Conservation (phyloP, 2,888 invertebrate species). For the Athalia rosae region DNA sequence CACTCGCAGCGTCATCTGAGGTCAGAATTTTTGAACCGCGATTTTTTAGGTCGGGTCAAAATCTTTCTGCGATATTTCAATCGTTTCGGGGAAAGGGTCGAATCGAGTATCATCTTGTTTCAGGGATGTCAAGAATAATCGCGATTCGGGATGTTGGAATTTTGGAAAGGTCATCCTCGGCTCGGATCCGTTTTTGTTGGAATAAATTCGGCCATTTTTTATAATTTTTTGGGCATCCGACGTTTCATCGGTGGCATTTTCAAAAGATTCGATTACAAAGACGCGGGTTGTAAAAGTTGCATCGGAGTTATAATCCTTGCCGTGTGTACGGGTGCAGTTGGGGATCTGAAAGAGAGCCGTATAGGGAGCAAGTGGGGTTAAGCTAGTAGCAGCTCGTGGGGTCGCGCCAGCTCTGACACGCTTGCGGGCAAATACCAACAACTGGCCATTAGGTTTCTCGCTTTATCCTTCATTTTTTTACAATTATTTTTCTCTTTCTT, state of each 20-base stretch:
- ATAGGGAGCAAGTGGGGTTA: conserved; percentile 68
- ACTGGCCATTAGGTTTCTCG: conserved; percentile 49
- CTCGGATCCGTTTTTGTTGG: conserved; percentile 5
- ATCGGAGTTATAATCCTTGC: conserved; percentile 46
- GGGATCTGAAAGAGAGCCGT: conserved; percentile 51
- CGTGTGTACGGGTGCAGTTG: too few relatives aligned
- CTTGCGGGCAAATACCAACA: conserved; percentile 61
- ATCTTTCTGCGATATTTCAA: neutral
- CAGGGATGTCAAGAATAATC: too few relatives aligned
- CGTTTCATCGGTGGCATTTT: too few relatives aligned
- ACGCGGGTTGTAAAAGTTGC: conserved; percentile 63
- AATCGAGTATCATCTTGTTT: too few relatives aligned
- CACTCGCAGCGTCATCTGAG: too few relatives aligned
- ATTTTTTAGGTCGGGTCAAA: too few relatives aligned
- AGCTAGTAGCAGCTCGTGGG: conserved; percentile 67
- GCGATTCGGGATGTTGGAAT: too few relatives aligned
- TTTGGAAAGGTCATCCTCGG: too few relatives aligned
- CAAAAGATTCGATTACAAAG: neutral
- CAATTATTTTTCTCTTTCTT: conserved; percentile 34
- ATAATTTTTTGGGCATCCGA: too few relatives aligned
- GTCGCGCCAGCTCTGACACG: conserved; percentile 66
- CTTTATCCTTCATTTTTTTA: conserved; percentile 37
- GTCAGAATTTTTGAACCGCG: too few relatives aligned
- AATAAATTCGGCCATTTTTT: too few relatives aligned
- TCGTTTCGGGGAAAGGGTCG: neutral